Base-by-base conservation (phyloP, 2,797 vertebrate species). In the Galago senegalensis region DNA sequence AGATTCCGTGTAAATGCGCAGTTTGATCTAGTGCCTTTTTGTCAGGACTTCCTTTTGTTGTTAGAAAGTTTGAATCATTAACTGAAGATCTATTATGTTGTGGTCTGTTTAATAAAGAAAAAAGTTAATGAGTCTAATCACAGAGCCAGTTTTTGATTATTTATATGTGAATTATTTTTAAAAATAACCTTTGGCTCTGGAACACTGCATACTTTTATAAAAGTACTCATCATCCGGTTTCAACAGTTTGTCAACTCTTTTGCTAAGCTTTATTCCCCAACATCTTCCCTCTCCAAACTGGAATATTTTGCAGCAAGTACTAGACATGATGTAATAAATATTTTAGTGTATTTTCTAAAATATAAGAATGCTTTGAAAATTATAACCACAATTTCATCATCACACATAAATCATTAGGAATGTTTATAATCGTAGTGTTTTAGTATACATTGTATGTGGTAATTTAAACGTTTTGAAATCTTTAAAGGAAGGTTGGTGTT, bases 101-200 rank as follows among this genome's bases (percentile, higher is more conserved):
- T 84, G 16, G 43, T 77, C 94, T 79, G 31, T 92, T 90, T 34
- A 90, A 43, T 60, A 76, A 53, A 37, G 73, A 86, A 80, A 82
- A 43, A 70, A 76, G 46, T 34, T 69, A 29, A 46, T 73, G 58
- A 61, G 13, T 94, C 12, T 83, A n/a, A n/a, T 88, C 46, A 83
- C 2, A 80, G 11, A 91, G 23, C n/a, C 58, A 60, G 17, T 81
- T 95, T 77, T 88, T 93, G 58, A n/a, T 95, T 89, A 90, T 91
- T 84, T 94, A 14, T 76, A 46, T 84, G 60, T 86, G 58, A 82
- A 70, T 94, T 94, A 46, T 92, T 80, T 87, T 67, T 37, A 29
- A 56, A 73, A 94, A 49, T 63, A 72, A 49, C 34, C 49, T 96
- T 90, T 43, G 87, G 25, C 90, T 72, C 69, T 75, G 58, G 46